Evolutionary conservation across 2,113 vertebrate genomes (phyloP).

Genomic region (Phainopepla nitens): DNA sequence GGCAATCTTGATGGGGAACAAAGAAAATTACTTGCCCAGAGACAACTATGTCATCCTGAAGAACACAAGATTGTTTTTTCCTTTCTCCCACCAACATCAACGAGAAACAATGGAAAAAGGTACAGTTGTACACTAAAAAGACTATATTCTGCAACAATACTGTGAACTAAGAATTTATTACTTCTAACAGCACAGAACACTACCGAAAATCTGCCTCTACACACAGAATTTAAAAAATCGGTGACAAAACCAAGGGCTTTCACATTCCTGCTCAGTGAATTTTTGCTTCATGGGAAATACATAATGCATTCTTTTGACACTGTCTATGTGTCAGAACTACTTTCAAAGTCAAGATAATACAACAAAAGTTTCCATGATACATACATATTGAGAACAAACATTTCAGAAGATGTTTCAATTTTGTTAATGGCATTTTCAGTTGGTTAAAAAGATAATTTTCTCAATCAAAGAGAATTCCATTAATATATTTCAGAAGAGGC

Average conservation of each 20-base stretch:
- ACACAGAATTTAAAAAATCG: background rate
- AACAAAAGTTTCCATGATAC: background rate
- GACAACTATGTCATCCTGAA: fast-evolving
- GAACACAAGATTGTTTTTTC: background rate
- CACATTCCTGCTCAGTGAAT: background rate
- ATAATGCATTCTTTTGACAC: background rate
- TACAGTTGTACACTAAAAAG: background rate
- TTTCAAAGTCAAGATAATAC: background rate
- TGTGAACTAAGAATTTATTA: background rate
- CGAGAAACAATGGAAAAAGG: background rate
- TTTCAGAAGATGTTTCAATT: background rate
- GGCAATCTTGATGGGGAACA: background rate
- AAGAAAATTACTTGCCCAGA: background rate
- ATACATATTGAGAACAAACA: background rate
- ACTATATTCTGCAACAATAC: background rate
- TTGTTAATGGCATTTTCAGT: background rate
- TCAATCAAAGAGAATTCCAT: background rate
- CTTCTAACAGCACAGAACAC: background rate
- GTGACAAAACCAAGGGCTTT: background rate
- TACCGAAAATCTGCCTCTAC: background rate
- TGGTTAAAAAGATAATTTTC: background rate
- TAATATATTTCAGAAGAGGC: background rate
- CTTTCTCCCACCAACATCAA: background rate
- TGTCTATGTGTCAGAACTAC: background rate
- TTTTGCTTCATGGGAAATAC: background rate